Percentiles rank a stretch among this genome's conserved stretches.
These are phyloP conservation scores for Callosobruchus maculatus DNA, from an alignment of 2,888 invertebrate genomes.

Conservation along the genomic window DNA sequence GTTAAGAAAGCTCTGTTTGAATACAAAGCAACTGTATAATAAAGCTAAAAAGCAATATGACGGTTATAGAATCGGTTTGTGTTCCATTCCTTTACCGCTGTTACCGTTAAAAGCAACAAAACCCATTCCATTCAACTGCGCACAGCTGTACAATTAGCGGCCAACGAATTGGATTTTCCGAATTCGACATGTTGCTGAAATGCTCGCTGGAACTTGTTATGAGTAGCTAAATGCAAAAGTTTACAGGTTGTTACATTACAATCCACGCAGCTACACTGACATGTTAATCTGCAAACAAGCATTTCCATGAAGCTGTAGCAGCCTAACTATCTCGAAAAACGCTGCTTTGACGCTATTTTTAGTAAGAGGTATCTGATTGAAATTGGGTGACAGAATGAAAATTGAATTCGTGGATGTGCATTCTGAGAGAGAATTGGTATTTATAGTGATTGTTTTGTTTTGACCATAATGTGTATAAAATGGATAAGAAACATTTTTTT, in stretches of 20 bases:
- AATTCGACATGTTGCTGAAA: neutral
- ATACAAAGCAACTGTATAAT: neutral
- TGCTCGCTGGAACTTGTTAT: neutral
- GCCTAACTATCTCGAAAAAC: too few relatives aligned
- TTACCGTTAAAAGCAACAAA: neutral
- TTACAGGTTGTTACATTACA: neutral
- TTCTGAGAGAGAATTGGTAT: too few relatives aligned
- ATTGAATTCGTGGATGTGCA: too few relatives aligned
- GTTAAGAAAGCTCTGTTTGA: neutral
- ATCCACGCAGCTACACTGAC: neutral
- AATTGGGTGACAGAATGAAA: too few relatives aligned
- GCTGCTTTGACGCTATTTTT: too few relatives aligned
- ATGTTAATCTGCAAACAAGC: neutral
- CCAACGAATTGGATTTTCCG: neutral
- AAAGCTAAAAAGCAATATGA: neutral
- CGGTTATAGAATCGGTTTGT: neutral
- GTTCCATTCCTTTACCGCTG: neutral
- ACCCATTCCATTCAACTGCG: neutral
- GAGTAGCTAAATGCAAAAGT: neutral
- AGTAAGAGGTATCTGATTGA: too few relatives aligned
- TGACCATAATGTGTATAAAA: too few relatives aligned
- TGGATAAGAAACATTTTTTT: too few relatives aligned
- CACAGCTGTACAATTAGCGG: neutral
- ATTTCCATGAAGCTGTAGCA: too few relatives aligned
- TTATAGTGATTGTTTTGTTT: too few relatives aligned